A percentile compares a stretch with the other conserved stretches of the same genome.
Evolutionary conservation across 2,797 vertebrate species (phyloP).

Genomic region (Borostomias antarcticus): DNA sequence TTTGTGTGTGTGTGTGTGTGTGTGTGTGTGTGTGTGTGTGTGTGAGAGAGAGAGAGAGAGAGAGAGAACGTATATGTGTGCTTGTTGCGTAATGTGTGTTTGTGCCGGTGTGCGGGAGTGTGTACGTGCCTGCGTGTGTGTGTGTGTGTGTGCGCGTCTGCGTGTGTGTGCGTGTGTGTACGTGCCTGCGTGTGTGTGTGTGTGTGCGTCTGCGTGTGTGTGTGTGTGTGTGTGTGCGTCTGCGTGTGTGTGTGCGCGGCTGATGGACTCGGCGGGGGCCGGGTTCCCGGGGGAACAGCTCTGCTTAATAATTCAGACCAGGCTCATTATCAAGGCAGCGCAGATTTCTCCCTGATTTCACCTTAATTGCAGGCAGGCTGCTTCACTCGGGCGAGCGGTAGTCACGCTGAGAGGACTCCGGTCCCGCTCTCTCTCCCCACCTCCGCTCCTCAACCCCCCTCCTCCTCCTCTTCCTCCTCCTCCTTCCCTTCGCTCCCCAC

Average conservation of each 20-base stretch:
- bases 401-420: slow-evolving; percentile 74
- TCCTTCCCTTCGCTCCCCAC: neutral
- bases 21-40: slow-evolving; percentile 25
- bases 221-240: slow-evolving; percentile 29
- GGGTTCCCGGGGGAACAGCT: slow-evolving; percentile 79
- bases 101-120: slow-evolving; percentile 2
- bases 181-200: slow-evolving; percentile 35
- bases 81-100: slow-evolving; percentile 20
- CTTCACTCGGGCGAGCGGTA: slow-evolving; percentile 79
- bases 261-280: slow-evolving; percentile 80
- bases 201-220: slow-evolving; percentile 16
- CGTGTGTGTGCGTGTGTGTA: slow-evolving; percentile 40
- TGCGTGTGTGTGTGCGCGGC: slow-evolving; percentile 49
- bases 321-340: slow-evolving; percentile 86
- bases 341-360: slow-evolving; percentile 86
- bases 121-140: slow-evolving; percentile 26
- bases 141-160: slow-evolving; percentile 46
- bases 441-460: neutral
- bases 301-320: slow-evolving; percentile 87
- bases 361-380: slow-evolving; percentile 85
- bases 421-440: neutral
- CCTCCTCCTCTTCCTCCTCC: neutral
- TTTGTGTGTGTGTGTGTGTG: slow-evolving; percentile 32
- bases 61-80: too few relatives aligned
- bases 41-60: too few relatives aligned